Base-by-base conservation (phyloP, 2,888 invertebrate genomes). In the Melieria crassipennis region DNA sequence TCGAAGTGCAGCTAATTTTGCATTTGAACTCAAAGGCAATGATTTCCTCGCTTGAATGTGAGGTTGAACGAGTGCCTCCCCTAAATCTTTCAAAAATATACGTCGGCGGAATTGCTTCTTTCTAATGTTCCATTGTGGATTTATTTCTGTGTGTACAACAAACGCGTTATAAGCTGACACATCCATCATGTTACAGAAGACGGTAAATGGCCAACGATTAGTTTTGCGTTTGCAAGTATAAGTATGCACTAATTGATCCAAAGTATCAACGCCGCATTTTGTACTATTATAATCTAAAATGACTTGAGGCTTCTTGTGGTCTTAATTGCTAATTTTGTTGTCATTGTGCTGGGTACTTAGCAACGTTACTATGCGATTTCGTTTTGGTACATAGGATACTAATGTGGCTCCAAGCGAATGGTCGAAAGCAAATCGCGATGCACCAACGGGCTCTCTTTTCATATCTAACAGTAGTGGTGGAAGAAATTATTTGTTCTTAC, bases 151-250 rank as follows among this genome's bases (percentile, higher is more conserved):
- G 48, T 61, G 48, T 9, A 43, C 5, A 45, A 66, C 52, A 30
- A 52, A 52, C 10, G 64, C 48, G 30, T 64, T 50, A 7, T 13
- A 64, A 10, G 64, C 64, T 7, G 30, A 10, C 13, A 64, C 52
- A 42, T 64, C 52, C 13, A 64, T 10, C 42, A 64, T 64, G 47
- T 64, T 64, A 9, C 2, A 50, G 50, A 64, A 64, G 11, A 50
- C 50, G 1, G 64, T 16, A 16, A 52, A 30, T 50, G 64, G 64
- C 64, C 64, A 64, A 13, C 52, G 16, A 50, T 50, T 48, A 4
- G 30, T 45, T 52, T 64, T 64, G 1, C 50, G 50, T 64, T 64
- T 64, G 13, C 50, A 64, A 4, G 11, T 47, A 30, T 50, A 64
- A 30, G 64, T 64, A 13, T 9, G n/a, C 4, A 50, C 64, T 16